Conservation (phyloP, 2,797 vertebrate genomes). For the Loris lydekkerianus region DNA sequence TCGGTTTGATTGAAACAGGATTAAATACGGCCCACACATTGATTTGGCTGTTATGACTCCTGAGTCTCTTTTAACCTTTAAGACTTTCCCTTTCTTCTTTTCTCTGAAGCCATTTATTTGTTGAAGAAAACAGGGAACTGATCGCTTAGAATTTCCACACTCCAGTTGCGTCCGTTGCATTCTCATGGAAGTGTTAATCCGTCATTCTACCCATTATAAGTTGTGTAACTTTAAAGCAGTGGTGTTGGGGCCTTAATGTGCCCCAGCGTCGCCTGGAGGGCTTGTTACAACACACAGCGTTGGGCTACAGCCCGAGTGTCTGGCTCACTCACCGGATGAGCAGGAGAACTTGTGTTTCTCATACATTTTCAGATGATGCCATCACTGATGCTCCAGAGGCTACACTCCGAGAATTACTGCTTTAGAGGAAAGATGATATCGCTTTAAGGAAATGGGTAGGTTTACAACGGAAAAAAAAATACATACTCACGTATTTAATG, state of each 20-base stretch:
- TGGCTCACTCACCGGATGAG: not conserved
- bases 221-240: not conserved
- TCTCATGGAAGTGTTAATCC: not conserved
- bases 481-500: not conserved
- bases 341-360: slow-evolving; percentile 2
- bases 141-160: slow-evolving; percentile 19
- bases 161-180: not conserved
- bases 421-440: not conserved
- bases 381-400: not conserved
- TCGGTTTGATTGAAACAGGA: slow-evolving; percentile 52
- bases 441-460: slow-evolving; percentile 21
- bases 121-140: slow-evolving; percentile 50
- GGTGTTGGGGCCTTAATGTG: not conserved
- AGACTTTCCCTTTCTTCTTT: not conserved
- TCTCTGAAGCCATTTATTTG: slow-evolving; percentile 23
- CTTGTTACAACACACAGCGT: not conserved
- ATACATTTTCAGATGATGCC: not conserved
- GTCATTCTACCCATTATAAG: not conserved
- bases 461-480: not conserved
- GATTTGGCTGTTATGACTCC: slow-evolving; percentile 36
- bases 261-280: not conserved
- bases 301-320: not conserved
- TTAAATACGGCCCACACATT: slow-evolving; percentile 19
- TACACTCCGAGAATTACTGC: not conserved
- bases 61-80: slow-evolving; percentile 53